Evolutionary conservation across 1,140 invertebrate species (phyloP).

Genomic region (Dendrolimus kikuchii): DNA sequence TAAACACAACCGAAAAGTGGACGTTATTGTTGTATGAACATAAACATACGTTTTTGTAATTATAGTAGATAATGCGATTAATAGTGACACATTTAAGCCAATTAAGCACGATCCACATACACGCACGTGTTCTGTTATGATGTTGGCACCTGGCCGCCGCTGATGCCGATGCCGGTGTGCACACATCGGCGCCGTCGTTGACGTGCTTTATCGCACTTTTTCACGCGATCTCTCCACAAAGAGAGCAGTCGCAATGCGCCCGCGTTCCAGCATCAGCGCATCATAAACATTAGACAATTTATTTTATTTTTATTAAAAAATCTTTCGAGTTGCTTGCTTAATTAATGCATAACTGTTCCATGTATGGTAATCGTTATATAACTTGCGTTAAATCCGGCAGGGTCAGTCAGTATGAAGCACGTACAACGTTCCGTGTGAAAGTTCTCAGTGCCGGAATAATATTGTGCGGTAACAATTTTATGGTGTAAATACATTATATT

Average conservation of each 20-base stretch:
- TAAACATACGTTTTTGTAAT: neutral
- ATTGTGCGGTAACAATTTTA: too few relatives aligned
- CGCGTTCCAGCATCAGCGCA: constrained; percentile 36
- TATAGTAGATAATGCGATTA: neutral
- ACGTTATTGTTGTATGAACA: too few relatives aligned
- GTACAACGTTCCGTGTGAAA: constrained; percentile 16
- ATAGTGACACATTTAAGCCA: constrained; percentile 1
- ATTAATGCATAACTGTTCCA: constrained; percentile 3
- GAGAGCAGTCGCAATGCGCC: constrained; percentile 55
- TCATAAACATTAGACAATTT: constrained; percentile 12
- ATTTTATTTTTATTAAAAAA: constrained; percentile 6
- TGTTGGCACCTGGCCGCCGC: constrained; percentile 13
- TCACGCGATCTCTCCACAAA: constrained; percentile 63
- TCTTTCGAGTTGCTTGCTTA: constrained; percentile 7
- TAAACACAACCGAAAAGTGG: too few relatives aligned
- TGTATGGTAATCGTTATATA: constrained; percentile 8
- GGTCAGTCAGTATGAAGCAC: neutral
- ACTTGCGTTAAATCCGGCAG: constrained; percentile 3
- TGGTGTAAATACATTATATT: too few relatives aligned
- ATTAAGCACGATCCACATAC: constrained; percentile 13
- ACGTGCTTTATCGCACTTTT: constrained; percentile 55
- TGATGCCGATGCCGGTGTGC: constrained; percentile 11
- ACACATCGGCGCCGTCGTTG: constrained; percentile 15
- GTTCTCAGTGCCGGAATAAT: constrained; percentile 9
- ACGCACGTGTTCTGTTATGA: constrained; percentile 19